Percentiles rank a stretch among this genome's conserved stretches.
Evolutionary conservation across 2,888 invertebrate genomes (phyloP).

Genomic region (Eueremaeus valkanovi): DNA sequence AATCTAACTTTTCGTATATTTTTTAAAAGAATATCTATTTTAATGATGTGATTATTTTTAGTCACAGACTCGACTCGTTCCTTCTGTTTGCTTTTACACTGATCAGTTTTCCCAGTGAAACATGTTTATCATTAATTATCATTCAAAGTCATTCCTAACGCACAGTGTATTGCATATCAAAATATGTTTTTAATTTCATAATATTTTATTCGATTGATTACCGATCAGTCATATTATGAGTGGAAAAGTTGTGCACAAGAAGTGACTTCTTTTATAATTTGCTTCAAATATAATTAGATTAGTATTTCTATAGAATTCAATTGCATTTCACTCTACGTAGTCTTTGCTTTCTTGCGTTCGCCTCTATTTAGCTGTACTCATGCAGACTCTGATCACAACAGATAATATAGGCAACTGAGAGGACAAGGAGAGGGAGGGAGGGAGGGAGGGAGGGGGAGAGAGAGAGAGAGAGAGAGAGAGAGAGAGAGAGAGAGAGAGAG

Average conservation of each 20-base stretch:
- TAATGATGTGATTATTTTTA: conserved; percentile 4
- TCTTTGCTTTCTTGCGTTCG: background rate
- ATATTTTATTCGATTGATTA: too few relatives aligned
- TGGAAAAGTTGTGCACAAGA: background rate
- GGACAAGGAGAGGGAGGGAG: background rate
- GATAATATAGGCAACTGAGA: background rate
- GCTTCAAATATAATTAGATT: background rate
- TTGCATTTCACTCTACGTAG: background rate
- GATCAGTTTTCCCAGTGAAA: background rate
- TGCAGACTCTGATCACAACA: background rate
- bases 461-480: conserved; percentile 13
- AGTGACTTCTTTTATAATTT: background rate
- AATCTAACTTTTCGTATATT: background rate
- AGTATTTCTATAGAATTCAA: background rate
- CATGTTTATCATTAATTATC: background rate
- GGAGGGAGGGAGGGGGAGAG: background rate
- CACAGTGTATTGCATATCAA: too few relatives aligned
- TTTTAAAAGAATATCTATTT: background rate
- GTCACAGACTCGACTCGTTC: conserved; percentile 16
- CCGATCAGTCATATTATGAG: too few relatives aligned
- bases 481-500: conserved; percentile 15
- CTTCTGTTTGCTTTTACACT: background rate
- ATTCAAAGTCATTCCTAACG: too few relatives aligned
- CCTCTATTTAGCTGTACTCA: too few relatives aligned
- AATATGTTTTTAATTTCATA: too few relatives aligned